Evolutionary conservation across 2,113 vertebrate species (phyloP), one percentile per base, ranked within the genome.

Genomic region (Epinephelus cyanopodus): DNA sequence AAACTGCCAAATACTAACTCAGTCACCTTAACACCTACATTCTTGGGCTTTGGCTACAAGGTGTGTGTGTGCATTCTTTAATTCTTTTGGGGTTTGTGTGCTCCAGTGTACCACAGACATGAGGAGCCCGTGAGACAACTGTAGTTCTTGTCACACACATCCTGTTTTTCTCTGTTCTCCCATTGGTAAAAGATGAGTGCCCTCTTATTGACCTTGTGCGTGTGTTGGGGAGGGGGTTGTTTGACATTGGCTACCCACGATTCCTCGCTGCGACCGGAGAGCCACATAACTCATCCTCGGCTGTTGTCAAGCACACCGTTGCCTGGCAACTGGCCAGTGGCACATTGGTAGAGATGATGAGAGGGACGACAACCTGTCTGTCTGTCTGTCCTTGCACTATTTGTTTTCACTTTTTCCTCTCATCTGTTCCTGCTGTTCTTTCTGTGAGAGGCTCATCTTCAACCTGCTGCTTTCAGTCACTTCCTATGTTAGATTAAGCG

Each of bases 271-370:
- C 23, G 50, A 81, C 80, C 27, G 74, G 48, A 84, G 76, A 82
- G 70, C 76, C 77, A 42, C 65, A 63, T 88, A 81, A 74, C 29
- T 87, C 74, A 80, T 81, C 84, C 85, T 47, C 13, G 12, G 45
- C 81, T 74, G 81, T 85, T 83, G 85, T 90, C 87, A 90, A 88
- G 89, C 84, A 71, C 81, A 81, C 79, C 8, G 92, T 95, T 95
- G 94, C 95, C 87, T 94, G 93, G 95, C 92, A 95, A 95, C 95
- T 89, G 86, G 90, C 90, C 92, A 91, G 85, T 82, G 90, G 72
- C 79, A 61, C 58, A 74, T 52, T 1, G 25, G 60, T 27, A 37
- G 70, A 52, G 72, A 81, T 61, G 77, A 60, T 2, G 48, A 56
- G 39, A 58, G 29, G 29, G 73, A 67, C 25, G 47, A 53, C 0